Conservation (phyloP, 2,888 invertebrate genomes). For the Agrypnus murinus region DNA sequence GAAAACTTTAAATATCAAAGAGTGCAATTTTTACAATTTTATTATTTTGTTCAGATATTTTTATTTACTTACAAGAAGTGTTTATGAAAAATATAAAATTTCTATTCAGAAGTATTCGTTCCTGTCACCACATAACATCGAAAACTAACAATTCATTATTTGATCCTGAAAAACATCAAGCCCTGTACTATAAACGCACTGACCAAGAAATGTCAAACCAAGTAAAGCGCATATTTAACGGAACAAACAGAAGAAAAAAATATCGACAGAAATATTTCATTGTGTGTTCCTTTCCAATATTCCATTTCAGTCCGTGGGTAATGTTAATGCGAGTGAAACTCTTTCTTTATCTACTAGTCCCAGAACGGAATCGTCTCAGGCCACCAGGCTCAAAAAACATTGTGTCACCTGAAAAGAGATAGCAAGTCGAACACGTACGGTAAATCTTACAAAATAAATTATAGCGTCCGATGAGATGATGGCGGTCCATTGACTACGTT, state of each 20-base stretch:
- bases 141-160: slow-evolving; percentile 36
- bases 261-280: slow-evolving; percentile 52
- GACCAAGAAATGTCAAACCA: slow-evolving; percentile 38
- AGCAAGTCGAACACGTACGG: slow-evolving; percentile 54
- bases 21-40: too few relatives aligned
- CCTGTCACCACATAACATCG: not conserved
- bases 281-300: slow-evolving; percentile 47
- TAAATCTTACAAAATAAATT: slow-evolving; percentile 64
- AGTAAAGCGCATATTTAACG: slow-evolving; percentile 45
- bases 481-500: slow-evolving; percentile 69
- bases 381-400: slow-evolving; percentile 5
- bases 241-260: slow-evolving; percentile 47
- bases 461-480: slow-evolving; percentile 69
- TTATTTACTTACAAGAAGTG: too few relatives aligned
- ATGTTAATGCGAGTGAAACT: not conserved
- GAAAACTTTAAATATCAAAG: too few relatives aligned
- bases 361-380: slow-evolving; percentile 24
- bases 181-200: slow-evolving; percentile 46
- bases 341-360: not conserved
- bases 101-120: too few relatives aligned
- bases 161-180: slow-evolving; percentile 54
- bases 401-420: slow-evolving; percentile 52
- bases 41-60: too few relatives aligned
- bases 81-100: too few relatives aligned
- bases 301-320: slow-evolving; percentile 1